These are phyloP conservation scores for Hybognathus amarus DNA, from an alignment of 2,797 vertebrate species.

Conservation along the genomic window DNA sequence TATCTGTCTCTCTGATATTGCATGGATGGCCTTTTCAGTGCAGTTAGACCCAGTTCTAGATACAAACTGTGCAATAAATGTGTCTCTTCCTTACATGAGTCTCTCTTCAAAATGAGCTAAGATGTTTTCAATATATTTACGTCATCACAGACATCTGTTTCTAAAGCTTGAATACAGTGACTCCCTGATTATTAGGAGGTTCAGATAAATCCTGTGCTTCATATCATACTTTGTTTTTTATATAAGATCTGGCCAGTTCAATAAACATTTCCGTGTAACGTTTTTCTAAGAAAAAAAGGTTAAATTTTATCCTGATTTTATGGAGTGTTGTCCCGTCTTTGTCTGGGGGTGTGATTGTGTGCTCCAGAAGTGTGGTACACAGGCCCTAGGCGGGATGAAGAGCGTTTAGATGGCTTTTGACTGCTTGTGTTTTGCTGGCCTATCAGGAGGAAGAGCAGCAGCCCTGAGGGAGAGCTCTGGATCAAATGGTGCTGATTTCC, in stretches of 20 bases:
- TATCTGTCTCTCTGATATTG: background rate
- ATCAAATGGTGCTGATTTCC: slow-evolving; percentile 80
- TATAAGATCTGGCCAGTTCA: background rate
- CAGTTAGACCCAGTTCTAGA: background rate
- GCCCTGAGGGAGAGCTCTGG: slow-evolving; percentile 57
- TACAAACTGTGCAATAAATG: background rate
- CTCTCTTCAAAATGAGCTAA: background rate
- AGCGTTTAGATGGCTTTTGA: slow-evolving; percentile 26
- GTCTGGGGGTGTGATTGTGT: background rate
- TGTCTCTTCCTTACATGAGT: background rate
- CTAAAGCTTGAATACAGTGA: background rate
- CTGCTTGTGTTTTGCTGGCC: slow-evolving; percentile 17
- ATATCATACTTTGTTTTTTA: background rate
- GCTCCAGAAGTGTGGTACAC: background rate
- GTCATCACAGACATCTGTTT: background rate
- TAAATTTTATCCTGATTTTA: background rate
- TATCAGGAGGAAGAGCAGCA: slow-evolving; percentile 12
- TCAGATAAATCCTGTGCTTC: background rate
- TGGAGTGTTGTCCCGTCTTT: background rate
- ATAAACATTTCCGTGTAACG: background rate
- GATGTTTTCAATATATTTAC: background rate
- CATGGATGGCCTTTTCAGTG: background rate
- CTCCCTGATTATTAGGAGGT: background rate
- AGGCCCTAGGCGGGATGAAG: background rate
- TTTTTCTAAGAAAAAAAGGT: background rate